A percentile compares a stretch with the other conserved stretches of the same genome.
Evolutionary conservation across 2,113 vertebrate species (phyloP).

Genomic region (Chlorodrepanis virens): DNA sequence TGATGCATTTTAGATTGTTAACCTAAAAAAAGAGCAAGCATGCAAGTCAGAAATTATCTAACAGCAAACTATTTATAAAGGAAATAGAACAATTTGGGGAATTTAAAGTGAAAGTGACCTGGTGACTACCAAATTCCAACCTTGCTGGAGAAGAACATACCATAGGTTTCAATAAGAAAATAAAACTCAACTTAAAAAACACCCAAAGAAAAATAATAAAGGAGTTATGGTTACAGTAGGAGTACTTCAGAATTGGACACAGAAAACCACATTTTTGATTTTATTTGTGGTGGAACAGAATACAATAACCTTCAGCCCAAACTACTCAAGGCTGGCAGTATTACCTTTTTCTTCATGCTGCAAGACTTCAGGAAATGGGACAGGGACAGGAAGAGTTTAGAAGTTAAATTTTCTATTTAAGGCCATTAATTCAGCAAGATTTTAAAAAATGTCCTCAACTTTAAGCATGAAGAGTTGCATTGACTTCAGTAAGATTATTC

Average conservation of each 20-base stretch:
- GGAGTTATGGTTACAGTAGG: neutral
- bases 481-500: conserved; percentile 20
- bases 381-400: conserved; percentile 18
- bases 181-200: neutral
- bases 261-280: conserved; percentile 29
- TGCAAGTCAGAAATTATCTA: neutral
- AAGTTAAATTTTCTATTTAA: conserved; percentile 53
- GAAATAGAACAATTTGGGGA: neutral
- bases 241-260: conserved; percentile 23
- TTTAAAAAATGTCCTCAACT: neutral
- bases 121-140: neutral
- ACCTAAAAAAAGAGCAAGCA: neutral
- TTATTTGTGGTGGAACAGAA: conserved; percentile 49
- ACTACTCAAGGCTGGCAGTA: conserved; percentile 11
- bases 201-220: neutral
- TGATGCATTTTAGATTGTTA: neutral
- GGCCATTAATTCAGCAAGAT: conserved; percentile 36
- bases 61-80: neutral
- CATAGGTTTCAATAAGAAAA: neutral
- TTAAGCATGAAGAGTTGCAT: conserved; percentile 38
- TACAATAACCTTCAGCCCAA: conserved; percentile 3
- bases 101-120: neutral
- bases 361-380: conserved; percentile 24
- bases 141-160: neutral
- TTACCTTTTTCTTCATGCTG: conserved; percentile 44